These are phyloP conservation scores for Rhynchomys soricoides DNA, from an alignment of 2,113 vertebrate species.

Conservation along the genomic window DNA sequence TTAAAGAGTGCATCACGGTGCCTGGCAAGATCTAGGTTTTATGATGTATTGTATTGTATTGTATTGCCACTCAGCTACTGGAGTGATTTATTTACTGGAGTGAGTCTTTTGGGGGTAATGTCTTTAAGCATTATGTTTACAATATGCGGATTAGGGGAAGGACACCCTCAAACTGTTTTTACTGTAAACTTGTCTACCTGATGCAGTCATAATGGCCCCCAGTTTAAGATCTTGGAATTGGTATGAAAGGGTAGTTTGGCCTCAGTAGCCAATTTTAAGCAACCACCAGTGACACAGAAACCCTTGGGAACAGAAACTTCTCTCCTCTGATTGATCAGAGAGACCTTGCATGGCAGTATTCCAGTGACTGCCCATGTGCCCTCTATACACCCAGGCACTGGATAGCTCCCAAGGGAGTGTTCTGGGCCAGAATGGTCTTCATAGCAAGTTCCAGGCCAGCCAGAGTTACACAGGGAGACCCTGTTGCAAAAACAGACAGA, in stretches of 20 bases:
- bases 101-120: neutral
- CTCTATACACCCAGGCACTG: neutral
- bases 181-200: neutral
- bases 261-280: neutral
- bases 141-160: accelerated
- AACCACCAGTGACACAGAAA: neutral
- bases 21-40: neutral
- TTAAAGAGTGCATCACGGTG: neutral
- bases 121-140: neutral
- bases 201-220: neutral
- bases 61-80: neutral
- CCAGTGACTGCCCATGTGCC: neutral
- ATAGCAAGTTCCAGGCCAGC: neutral
- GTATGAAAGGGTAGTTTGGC: neutral
- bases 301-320: neutral
- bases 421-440: neutral
- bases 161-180: neutral
- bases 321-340: neutral
- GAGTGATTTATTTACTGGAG: neutral
- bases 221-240: neutral
- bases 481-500: neutral
- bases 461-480: neutral
- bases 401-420: neutral
- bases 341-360: neutral
- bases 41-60: neutral